Percentiles rank a stretch among this genome's conserved stretches.
These are phyloP conservation scores for Chondrosia reniformis DNA, from an alignment of 37 sponge, comb jelly and placozoan species.

Conservation along the genomic window DNA sequence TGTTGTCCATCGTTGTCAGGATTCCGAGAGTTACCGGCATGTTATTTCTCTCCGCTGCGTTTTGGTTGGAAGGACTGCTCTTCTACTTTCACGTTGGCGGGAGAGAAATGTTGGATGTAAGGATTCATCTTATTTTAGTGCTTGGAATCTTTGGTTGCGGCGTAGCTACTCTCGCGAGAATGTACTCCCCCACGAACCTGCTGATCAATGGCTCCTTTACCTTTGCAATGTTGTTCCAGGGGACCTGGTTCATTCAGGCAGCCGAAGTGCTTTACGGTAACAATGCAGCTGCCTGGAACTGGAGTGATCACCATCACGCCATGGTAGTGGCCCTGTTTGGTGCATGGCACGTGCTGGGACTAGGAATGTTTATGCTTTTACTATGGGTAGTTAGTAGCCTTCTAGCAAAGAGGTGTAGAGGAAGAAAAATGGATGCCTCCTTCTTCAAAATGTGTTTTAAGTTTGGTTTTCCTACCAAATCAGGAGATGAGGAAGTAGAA, in stretches of 20 bases:
- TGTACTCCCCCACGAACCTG: conserved; percentile 25
- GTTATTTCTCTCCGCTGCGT: conserved; percentile 41
- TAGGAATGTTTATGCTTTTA: conserved; percentile 24
- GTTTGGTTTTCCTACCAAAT: background rate
- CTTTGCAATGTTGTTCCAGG: conserved; percentile 41
- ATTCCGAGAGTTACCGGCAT: conserved; percentile 37
- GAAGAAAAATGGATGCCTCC: background rate
- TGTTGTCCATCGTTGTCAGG: conserved; percentile 6
- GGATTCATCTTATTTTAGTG: conserved; percentile 30
- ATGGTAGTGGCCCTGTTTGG: conserved; percentile 34
- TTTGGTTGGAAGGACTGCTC: conserved; percentile 47
- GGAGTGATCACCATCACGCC: background rate
- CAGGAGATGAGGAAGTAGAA: conserved; percentile 9
- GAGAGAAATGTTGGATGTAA: conserved; percentile 21
- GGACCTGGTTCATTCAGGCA: conserved; percentile 65
- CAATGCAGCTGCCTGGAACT: conserved; percentile 5
- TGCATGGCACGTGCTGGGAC: conserved; percentile 41
- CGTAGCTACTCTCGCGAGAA: conserved; percentile 22
- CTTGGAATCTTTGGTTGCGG: conserved; percentile 25
- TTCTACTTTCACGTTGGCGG: conserved; percentile 43
- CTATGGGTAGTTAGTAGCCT: conserved; percentile 17
- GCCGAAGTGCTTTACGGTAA: conserved; percentile 25
- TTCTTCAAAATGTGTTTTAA: no score
- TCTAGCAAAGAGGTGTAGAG: background rate
- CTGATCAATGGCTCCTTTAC: conserved; percentile 35